A percentile compares a stretch with the other conserved stretches of the same genome.
These are phyloP conservation scores for Pinctada fucata DNA, from an alignment of 2,888 invertebrate species.

Conservation along the genomic window DNA sequence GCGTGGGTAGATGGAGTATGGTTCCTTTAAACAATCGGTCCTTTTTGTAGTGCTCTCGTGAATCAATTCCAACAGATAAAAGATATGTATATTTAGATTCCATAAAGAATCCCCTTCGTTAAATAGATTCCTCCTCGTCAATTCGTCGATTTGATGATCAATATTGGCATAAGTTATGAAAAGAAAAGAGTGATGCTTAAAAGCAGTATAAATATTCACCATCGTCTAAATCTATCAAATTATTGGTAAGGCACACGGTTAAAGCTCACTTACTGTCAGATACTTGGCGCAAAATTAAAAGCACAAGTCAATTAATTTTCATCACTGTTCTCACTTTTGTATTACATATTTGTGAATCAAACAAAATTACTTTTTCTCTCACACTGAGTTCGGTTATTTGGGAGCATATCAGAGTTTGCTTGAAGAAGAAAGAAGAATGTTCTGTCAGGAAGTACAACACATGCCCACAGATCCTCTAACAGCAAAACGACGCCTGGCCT, in stretches of 20 bases:
- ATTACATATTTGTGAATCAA: neutral
- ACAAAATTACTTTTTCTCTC: neutral
- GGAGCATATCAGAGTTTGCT: neutral
- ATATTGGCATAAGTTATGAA: conserved; percentile 10
- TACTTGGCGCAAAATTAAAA: too few species aligned
- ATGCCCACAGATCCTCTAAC: conserved; percentile 56
- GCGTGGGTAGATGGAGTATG: too few species aligned
- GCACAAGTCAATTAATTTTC: neutral
- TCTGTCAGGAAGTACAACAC: conserved; percentile 4
- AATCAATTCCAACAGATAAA: neutral
- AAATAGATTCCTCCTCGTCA: conserved; percentile 3
- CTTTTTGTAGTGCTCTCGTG: neutral
- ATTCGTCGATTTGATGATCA: neutral
- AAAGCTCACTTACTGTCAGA: neutral
- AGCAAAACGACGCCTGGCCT: conserved; percentile 68
- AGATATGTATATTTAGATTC: neutral
- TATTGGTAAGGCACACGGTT: neutral
- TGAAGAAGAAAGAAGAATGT: neutral
- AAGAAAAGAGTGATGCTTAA: neutral
- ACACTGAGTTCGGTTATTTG: neutral
- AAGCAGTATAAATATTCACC: neutral
- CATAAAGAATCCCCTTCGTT: neutral
- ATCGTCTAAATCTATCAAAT: neutral
- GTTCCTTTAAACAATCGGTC: too few species aligned
- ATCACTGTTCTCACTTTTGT: neutral